Conservation (phyloP, 2,888 invertebrate genomes). For the Nemapogon koenigi region DNA sequence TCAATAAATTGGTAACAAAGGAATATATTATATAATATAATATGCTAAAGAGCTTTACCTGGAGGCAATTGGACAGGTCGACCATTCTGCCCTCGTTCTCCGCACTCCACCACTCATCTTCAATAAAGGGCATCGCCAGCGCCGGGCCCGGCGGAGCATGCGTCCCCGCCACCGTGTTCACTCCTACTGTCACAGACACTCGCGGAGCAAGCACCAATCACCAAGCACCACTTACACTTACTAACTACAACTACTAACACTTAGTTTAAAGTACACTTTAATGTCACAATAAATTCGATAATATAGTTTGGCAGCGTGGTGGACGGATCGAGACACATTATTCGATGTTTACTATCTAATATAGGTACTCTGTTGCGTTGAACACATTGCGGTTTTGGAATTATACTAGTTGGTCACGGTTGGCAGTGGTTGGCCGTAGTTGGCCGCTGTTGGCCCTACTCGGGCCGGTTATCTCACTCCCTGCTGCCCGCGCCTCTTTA, state of each 20-base stretch:
- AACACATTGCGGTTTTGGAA: constrained; percentile 41
- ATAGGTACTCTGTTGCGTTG: constrained; percentile 42
- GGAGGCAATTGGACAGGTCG: constrained; percentile 87
- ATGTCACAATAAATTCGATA: constrained; percentile 61
- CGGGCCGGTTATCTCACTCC: constrained; percentile 59
- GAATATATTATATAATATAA: no score
- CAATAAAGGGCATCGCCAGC: constrained; percentile 94
- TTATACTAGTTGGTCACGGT: constrained; percentile 17
- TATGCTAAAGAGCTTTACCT: no score
- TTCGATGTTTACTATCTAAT: constrained; percentile 37
- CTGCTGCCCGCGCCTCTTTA: constrained; percentile 47
- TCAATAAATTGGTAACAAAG: no score
- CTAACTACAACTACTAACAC: constrained; percentile 5
- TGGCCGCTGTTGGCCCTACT: constrained; percentile 16
- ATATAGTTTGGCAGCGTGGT: constrained; percentile 55
- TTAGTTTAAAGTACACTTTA: constrained; percentile 33
- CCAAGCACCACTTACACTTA: constrained; percentile 3
- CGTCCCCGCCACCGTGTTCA: constrained; percentile 68
- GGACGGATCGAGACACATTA: constrained; percentile 56
- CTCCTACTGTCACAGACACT: constrained; percentile 27
- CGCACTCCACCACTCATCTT: constrained; percentile 95
- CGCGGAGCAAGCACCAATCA: constrained; percentile 16
- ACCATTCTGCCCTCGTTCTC: constrained; percentile 96
- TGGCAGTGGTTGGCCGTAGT: no score
- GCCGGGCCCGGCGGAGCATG: constrained; percentile 68